A percentile compares a stretch with the other conserved stretches of the same genome.
Evolutionary conservation across 2,797 vertebrate species (phyloP).

Genomic region (Scleropages formosus): DNA sequence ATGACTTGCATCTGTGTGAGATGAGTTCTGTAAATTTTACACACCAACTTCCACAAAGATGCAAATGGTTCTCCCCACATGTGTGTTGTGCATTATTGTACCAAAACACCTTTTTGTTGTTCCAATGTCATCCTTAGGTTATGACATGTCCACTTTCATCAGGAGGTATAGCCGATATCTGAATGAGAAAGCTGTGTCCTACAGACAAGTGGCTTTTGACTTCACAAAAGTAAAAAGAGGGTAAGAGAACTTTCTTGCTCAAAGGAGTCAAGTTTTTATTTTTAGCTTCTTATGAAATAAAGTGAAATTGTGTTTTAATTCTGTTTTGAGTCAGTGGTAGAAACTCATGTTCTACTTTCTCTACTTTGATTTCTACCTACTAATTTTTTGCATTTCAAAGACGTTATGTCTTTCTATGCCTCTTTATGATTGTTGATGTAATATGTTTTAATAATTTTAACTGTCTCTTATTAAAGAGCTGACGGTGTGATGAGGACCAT

Average conservation of each 20-base stretch:
- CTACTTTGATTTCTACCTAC: not conserved
- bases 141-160: conserved; percentile 99
- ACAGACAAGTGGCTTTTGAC: conserved; percentile 98
- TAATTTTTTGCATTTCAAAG: no score
- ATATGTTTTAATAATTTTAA: not conserved
- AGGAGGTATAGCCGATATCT: conserved; percentile 96
- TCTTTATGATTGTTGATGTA: not conserved
- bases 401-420: no score
- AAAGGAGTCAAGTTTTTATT: no score
- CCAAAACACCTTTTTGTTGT: conserved; percentile 9
- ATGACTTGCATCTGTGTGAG: no score
- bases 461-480: conserved; percentile 67
- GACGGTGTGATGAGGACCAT: conserved; percentile 99
- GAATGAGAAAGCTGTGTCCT: conserved; percentile 98
- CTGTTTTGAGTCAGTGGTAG: not conserved
- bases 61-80: no score
- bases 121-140: conserved; percentile 67
- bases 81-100: no score
- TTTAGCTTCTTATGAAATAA: no score
- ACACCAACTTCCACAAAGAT: not conserved
- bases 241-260: conserved; percentile 65
- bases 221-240: conserved; percentile 99
- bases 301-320: not conserved
- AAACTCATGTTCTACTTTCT: not conserved
- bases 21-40: not conserved